Base-by-base conservation (phyloP, 2,888 invertebrate genomes). In the Lasiommata megera region DNA sequence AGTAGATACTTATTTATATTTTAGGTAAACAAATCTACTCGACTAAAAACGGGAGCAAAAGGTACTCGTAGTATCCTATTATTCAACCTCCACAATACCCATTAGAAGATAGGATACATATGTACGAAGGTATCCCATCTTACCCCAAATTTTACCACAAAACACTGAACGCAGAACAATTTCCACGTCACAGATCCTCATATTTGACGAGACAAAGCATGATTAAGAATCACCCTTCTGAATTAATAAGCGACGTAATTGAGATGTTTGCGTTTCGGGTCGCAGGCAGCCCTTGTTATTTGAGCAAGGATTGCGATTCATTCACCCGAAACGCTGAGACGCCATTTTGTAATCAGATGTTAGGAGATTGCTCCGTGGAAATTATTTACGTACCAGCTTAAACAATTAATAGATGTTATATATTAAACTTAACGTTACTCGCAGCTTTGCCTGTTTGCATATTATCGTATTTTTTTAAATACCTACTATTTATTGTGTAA, bases 201-300 rank as follows among this genome's bases (percentile, higher is more conserved):
- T 63, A 60, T 65, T 65, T 65, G 60, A 54, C 60, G 62, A 65
- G 63, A 65, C 60, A 63, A 65, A 61, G 64, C 66, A 65, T 71
- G 76, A 77, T 76, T 76, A 78, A 74, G 71, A 72, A 80, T 70
- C 69, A 67, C 76, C 80, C 80, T 73, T 74, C 79, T 77, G 81
- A 82, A 81, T 88, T 88, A 89, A 88, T 88, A 88, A 88, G 72
- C 68, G 68, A 72, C 69, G 89, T 89, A 89, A 89, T 89, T 88
- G 89, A 89, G 89, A 88, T 86, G 85, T 88, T 88, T 86, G 85
- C 79, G 47, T 62, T 57, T 38, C 72, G 52, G 52, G 52, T 52
- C 52, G 52, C 40, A 17, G 50, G 28, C 41, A 73, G 73, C 73
- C 74, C 72, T 69, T 70, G 69, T 79, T 83, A 77, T 85, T 86